Conservation (phyloP, 2,888 invertebrate genomes). For the Rotaria magnacalcarata region DNA sequence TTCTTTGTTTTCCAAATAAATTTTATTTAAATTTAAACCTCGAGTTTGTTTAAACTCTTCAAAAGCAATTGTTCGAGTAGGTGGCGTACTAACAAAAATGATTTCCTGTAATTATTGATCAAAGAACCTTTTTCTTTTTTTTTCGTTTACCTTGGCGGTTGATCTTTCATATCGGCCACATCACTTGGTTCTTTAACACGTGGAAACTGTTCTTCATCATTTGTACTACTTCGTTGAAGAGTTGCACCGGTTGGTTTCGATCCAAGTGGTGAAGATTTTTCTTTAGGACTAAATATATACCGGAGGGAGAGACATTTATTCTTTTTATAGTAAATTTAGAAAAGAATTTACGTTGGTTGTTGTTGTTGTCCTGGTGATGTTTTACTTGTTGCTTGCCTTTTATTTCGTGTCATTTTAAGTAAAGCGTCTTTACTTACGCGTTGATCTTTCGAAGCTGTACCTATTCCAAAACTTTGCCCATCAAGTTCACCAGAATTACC, state of each 20-base stretch:
- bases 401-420: constrained; percentile 46
- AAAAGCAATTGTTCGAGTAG: constrained; percentile 56
- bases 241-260: background rate
- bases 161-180: background rate
- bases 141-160: background rate
- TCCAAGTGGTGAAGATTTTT: background rate
- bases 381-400: constrained; percentile 30
- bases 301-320: too few relatives aligned
- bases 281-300: background rate
- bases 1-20: constrained; percentile 59
- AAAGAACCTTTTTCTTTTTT: too few relatives aligned
- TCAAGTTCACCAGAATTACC: constrained; percentile 57
- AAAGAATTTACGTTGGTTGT: background rate
- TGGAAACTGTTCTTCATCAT: background rate
- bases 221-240: background rate
- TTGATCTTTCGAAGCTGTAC: constrained; percentile 50
- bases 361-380: constrained; percentile 29
- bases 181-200: background rate
- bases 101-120: too few relatives aligned
- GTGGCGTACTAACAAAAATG: constrained; percentile 54
- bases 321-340: background rate
- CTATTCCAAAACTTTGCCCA: constrained; percentile 55
- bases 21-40: constrained; percentile 57
- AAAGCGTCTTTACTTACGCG: constrained; percentile 45
- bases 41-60: constrained; percentile 58